These are phyloP conservation scores for Rachycentron canadum DNA, from an alignment of 2,797 vertebrate genomes.

Conservation along the genomic window DNA sequence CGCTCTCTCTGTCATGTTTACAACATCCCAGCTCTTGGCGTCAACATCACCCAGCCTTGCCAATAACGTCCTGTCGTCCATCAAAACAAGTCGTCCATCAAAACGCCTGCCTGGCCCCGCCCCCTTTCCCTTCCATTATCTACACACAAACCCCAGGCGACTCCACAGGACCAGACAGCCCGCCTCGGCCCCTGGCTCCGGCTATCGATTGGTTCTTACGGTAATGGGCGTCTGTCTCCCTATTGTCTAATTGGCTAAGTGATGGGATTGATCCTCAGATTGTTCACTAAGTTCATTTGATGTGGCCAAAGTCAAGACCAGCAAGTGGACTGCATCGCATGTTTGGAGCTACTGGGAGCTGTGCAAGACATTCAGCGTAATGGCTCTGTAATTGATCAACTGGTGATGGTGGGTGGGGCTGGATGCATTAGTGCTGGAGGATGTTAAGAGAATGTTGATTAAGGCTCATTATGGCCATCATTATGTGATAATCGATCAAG, in stretches of 20 bases:
- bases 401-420: conserved; percentile 70
- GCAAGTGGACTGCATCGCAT: conserved; percentile 63
- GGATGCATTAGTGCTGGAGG: conserved; percentile 77
- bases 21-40: conserved; percentile 47
- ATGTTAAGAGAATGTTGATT: conserved; percentile 80
- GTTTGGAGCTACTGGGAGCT: conserved; percentile 67
- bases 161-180: conserved; percentile 73
- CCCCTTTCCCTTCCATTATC: conserved; percentile 73
- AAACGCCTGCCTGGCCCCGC: conserved; percentile 39
- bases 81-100: conserved; percentile 65
- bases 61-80: conserved; percentile 52
- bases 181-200: conserved; percentile 81
- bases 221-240: conserved; percentile 87
- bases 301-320: conserved; percentile 68
- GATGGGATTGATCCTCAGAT: conserved; percentile 87
- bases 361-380: conserved; percentile 73
- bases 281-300: conserved; percentile 84
- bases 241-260: conserved; percentile 88
- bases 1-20: conserved; percentile 67
- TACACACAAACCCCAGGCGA: conserved; percentile 64
- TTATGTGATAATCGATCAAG: conserved; percentile 72
- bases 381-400: conserved; percentile 83
- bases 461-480: conserved; percentile 72
- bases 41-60: conserved; percentile 48
- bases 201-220: conserved; percentile 85